Base-by-base conservation (phyloP, 2,113 vertebrate genomes). In the Microcebus tavaratra region DNA sequence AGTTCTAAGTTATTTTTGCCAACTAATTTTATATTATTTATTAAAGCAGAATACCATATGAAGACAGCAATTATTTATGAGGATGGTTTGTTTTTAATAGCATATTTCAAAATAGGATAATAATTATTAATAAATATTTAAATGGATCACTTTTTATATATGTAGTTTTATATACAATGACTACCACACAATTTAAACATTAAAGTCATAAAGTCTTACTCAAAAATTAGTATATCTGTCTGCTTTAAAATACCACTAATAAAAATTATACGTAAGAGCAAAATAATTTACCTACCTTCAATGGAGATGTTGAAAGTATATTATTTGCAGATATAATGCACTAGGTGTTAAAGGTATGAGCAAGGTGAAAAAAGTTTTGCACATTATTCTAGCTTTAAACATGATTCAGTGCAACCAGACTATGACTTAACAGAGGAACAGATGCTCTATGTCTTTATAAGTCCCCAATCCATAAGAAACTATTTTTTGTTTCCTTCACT, bases 391-490 rank as follows among this genome's bases (percentile, higher is more conserved):
- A 97, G 98, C 97, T 98, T 97, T 98, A 98, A 98, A 98, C 98
- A 98, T 98, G 98, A 99, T 98, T 99, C 98, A 98, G 88, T 98
- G 98, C 97, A 97, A 91, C 90, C 98, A 99, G 98, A 95, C 98
- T 98, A 98, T 75, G 98, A 97, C 98, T 98, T 97, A 98, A 95
- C 97, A 20, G 82, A 98, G 98, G 98, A 99, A 98, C 98, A 99
- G 98, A 98, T 99, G 98, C 98, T 98, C 98, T 96, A 98, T 98
- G 98, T 94, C 98, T 99, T 99, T 98, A 98, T 97, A 98, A 98
- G 98, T 99, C 98, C 98, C 98, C 98, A 98, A 98, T 98, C 98
- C 98, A 97, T 98, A 98, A 97, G 98, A 99, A 98, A 98, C 97
- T 98, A 88, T 97, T 98, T 98, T 97, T 97, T 98, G 96, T 95